Conservation (phyloP, 2,797 vertebrate genomes). For the Vipera ursinii region DNA sequence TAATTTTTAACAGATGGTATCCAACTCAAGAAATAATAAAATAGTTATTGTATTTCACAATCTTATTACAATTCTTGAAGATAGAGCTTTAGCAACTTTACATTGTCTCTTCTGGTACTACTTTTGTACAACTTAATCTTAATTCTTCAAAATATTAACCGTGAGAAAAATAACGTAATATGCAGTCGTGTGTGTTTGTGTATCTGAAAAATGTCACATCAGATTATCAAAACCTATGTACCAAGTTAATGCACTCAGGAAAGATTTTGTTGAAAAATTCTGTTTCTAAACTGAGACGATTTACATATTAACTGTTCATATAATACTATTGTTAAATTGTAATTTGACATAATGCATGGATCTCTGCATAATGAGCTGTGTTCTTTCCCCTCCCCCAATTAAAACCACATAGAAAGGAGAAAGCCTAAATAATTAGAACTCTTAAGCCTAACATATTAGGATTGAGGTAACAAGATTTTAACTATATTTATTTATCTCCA, state of each 20-base stretch:
- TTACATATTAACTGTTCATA: not conserved
- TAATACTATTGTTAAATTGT: not conserved
- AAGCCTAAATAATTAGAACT: not conserved
- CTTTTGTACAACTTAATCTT: not conserved
- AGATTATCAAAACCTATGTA: not conserved
- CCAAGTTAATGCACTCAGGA: not conserved
- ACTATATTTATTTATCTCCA: not conserved
- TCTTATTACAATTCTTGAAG: not conserved
- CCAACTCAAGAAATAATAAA: not conserved
- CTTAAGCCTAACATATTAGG: not conserved
- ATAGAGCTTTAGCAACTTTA: not conserved
- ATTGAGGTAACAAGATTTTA: not conserved
- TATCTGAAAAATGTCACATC: not conserved
- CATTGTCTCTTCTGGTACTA: not conserved
- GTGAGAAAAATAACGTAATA: not conserved
- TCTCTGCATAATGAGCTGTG: not conserved
- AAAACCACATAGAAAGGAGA: not conserved
- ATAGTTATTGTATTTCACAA: not conserved
- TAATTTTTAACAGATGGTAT: not conserved
- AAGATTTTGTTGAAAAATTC: not conserved
- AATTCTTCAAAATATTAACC: not conserved
- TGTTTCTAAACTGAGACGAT: not conserved
- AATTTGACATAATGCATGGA: not conserved
- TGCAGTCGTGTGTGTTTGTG: not conserved
- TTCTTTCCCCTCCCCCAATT: not conserved